A percentile compares a stretch with the other conserved stretches of the same genome.
These are phyloP conservation scores for Tapirus indicus DNA, from an alignment of 2,797 vertebrate genomes.

Conservation along the genomic window DNA sequence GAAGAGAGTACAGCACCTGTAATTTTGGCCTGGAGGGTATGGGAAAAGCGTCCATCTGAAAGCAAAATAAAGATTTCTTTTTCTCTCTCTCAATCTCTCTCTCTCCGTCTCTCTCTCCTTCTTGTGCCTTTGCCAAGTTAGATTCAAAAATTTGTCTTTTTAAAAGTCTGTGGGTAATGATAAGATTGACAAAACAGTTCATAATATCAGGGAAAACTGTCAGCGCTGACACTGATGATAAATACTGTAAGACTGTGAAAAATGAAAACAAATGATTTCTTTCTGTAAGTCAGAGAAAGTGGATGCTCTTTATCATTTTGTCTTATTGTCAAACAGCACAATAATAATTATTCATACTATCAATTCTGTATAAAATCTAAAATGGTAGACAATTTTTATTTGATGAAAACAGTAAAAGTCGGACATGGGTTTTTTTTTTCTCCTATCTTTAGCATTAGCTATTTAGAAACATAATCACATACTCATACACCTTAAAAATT, in stretches of 20 bases:
- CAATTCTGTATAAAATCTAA: neutral
- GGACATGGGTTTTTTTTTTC: neutral
- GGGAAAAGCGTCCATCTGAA: neutral
- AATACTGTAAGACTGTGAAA: neutral
- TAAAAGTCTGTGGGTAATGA: neutral
- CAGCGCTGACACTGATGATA: neutral
- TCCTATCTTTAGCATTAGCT: neutral
- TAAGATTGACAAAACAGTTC: conserved; percentile 7
- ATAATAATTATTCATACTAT: neutral
- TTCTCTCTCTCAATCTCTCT: neutral
- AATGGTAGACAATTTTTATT: neutral
- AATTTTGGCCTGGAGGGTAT: neutral
- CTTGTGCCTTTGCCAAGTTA: neutral
- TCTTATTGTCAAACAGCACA: neutral
- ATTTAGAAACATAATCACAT: neutral
- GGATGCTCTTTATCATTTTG: neutral
- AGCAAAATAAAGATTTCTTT: neutral
- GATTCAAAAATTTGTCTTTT: conserved; percentile 31
- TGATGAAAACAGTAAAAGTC: neutral
- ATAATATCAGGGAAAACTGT: neutral
- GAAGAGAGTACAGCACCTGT: neutral
- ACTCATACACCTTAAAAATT: neutral
- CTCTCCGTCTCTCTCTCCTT: neutral
- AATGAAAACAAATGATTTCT: neutral
- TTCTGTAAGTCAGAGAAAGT: neutral